phyloP scores from a whole-genome alignment of 2,797 vertebrate species.

The Lagorchestes hirsutus region DNA sequence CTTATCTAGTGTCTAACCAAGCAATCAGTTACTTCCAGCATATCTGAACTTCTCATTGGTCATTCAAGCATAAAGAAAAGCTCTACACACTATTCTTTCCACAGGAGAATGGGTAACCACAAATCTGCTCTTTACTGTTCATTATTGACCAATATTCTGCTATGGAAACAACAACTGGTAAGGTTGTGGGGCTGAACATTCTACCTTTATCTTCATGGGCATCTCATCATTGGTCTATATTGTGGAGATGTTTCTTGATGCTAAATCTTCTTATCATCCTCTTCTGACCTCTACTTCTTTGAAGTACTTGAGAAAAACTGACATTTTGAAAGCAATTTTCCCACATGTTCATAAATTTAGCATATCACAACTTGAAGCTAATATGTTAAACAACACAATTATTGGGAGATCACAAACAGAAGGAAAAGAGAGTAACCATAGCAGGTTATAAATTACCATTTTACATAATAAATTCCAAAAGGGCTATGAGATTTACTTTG shows the following conservation, averaged over 20 bases:
- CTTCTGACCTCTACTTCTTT: constrained; percentile 65
- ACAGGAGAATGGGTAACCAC: background rate
- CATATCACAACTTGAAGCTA: constrained; percentile 67
- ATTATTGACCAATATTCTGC: background rate
- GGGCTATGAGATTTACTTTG: background rate
- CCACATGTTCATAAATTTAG: constrained; percentile 67
- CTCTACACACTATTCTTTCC: background rate
- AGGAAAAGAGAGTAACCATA: background rate
- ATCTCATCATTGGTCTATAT: background rate
- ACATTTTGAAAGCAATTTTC: constrained; percentile 72
- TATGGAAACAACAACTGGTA: background rate
- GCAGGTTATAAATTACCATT: background rate
- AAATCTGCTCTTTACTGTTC: background rate
- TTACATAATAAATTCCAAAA: background rate
- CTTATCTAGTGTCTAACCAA: background rate
- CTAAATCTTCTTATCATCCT: background rate
- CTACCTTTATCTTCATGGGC: background rate
- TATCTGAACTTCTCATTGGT: background rate
- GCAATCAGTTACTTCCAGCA: background rate
- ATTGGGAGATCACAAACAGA: constrained; percentile 21
- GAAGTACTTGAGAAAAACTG: constrained; percentile 58
- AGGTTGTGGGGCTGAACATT: background rate
- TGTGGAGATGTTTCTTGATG: background rate
- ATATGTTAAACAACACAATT: constrained; percentile 56
- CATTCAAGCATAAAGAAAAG: background rate